Percentiles rank a stretch among this genome's conserved stretches.
Evolutionary conservation across 1,140 invertebrate species (phyloP).

Genomic region (Ditylenchus dipsaci): DNA sequence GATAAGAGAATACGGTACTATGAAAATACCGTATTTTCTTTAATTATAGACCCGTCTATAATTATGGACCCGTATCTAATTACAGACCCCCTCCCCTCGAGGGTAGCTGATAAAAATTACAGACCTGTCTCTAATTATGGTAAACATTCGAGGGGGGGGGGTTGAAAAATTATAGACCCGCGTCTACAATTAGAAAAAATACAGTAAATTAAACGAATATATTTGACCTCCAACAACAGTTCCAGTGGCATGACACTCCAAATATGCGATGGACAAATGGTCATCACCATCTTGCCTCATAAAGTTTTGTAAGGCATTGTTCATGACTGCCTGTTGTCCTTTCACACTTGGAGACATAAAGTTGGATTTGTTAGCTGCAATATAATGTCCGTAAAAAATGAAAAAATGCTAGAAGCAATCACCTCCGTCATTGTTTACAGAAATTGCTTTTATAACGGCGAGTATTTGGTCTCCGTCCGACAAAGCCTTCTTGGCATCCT

Average conservation of each 20-base stretch:
- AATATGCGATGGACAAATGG: slow-evolving; percentile 10
- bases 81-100: too few relatives aligned
- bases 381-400: neutral
- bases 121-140: too few relatives aligned
- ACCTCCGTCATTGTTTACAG: slow-evolving; percentile 35
- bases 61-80: too few relatives aligned
- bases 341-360: slow-evolving; percentile 29
- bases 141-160: too few relatives aligned
- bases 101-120: too few relatives aligned
- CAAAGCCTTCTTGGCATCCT: slow-evolving; percentile 17
- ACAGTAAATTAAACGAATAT: too few relatives aligned
- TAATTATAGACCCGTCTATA: too few relatives aligned
- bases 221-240: slow-evolving; percentile 35
- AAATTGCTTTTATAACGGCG: slow-evolving; percentile 9
- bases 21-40: too few relatives aligned
- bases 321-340: slow-evolving; percentile 27
- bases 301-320: slow-evolving; percentile 7
- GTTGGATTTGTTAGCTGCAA: slow-evolving; percentile 21
- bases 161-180: too few relatives aligned
- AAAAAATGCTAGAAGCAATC: neutral
- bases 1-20: too few relatives aligned
- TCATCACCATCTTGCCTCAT: neutral
- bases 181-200: too few relatives aligned
- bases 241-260: slow-evolving; percentile 39
- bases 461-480: slow-evolving; percentile 20